Percentiles rank a stretch among this genome's conserved stretches.
Evolutionary conservation across 2,113 vertebrate species (phyloP).

Genomic region (Diadophis punctatus): DNA sequence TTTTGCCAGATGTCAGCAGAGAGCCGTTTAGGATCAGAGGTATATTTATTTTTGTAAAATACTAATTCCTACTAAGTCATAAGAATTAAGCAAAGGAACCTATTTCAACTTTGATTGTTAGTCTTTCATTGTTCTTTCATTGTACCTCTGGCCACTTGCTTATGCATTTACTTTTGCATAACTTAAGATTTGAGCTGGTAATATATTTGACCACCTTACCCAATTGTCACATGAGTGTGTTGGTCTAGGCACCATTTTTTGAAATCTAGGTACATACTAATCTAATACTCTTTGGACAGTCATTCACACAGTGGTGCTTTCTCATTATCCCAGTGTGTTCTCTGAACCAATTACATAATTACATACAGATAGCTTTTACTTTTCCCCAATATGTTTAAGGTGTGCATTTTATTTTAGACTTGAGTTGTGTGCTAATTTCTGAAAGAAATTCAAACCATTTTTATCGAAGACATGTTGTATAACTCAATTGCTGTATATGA

Average conservation of each 20-base stretch:
- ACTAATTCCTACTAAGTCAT: neutral
- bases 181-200: slow-evolving; percentile 1
- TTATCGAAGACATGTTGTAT: neutral
- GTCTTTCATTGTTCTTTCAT: neutral
- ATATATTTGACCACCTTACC: neutral
- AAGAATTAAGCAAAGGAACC: neutral
- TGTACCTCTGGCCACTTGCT: neutral
- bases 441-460: neutral
- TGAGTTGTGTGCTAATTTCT: neutral
- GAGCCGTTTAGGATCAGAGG: slow-evolving; percentile 95
- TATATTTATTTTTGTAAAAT: slow-evolving; percentile 57
- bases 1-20: slow-evolving; percentile 98
- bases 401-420: neutral
- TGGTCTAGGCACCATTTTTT: neutral
- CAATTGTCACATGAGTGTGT: neutral
- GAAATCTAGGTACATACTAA: neutral
- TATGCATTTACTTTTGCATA: neutral
- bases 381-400: neutral
- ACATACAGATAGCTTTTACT: neutral
- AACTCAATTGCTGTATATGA: neutral
- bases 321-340: too few species aligned
- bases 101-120: neutral
- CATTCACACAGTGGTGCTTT: neutral
- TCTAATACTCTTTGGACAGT: neutral
- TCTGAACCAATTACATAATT: neutral